Percentiles rank a stretch among this genome's conserved stretches.
Evolutionary conservation across 1,140 invertebrate genomes (phyloP).

Genomic region (Hormaphis cornu): DNA sequence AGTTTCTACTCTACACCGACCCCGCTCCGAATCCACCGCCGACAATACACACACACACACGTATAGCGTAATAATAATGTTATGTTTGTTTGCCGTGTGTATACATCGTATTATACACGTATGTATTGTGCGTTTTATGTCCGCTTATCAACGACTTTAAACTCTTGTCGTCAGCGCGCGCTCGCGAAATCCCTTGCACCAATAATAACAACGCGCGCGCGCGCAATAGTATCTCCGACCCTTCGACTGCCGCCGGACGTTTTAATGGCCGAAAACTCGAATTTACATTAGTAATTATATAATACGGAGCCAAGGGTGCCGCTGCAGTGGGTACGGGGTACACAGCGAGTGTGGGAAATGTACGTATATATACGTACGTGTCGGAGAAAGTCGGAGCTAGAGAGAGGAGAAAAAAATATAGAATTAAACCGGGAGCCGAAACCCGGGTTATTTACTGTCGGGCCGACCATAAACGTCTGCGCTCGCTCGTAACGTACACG

Average conservation of each 20-base stretch:
- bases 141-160: slow-evolving; percentile 28
- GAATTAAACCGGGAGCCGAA: not conserved
- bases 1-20: too few relatives aligned
- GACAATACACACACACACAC: too few relatives aligned
- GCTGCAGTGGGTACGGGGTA: not conserved
- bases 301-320: too few relatives aligned
- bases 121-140: not conserved
- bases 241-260: slow-evolving; percentile 19
- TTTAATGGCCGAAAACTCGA: slow-evolving; percentile 23
- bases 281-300: slow-evolving; percentile 30
- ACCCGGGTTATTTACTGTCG: slow-evolving; percentile 31
- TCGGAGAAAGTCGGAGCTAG: not conserved
- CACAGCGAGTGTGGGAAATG: too few relatives aligned
- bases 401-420: not conserved
- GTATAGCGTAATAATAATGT: not conserved
- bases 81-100: not conserved
- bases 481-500: slow-evolving; percentile 24
- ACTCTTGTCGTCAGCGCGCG: not conserved
- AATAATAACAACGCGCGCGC: not conserved
- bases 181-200: slow-evolving; percentile 8
- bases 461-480: slow-evolving; percentile 32
- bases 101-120: too few relatives aligned
- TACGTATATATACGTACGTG: too few relatives aligned
- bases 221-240: not conserved
- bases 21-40: not conserved